Evolutionary conservation across 2,797 vertebrate genomes (phyloP).

Genomic region (Cynopterus sphinx): DNA sequence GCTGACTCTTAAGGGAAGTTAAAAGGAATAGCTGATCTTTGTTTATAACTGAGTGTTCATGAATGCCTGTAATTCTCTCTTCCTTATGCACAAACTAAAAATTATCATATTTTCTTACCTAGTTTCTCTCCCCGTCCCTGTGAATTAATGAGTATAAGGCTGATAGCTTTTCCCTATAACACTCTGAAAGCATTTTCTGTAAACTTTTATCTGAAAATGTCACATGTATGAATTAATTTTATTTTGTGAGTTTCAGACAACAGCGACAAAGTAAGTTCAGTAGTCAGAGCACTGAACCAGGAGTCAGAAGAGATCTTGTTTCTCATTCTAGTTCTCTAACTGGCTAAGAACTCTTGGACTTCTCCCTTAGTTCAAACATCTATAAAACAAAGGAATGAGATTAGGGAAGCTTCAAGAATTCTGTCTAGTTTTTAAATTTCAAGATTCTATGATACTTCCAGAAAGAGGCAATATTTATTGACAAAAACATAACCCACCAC

Average conservation of each 20-base stretch:
- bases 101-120: neutral
- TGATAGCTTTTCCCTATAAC: neutral
- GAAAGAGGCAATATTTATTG: neutral
- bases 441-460: neutral
- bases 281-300: neutral
- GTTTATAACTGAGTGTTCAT: slow-evolving; percentile 45
- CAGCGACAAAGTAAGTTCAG: neutral
- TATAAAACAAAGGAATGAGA: neutral
- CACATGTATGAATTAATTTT: neutral
- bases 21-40: neutral
- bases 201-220: slow-evolving; percentile 26
- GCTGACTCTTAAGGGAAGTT: neutral
- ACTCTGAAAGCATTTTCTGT: neutral
- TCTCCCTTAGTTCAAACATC: neutral
- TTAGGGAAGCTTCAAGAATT: neutral
- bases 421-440: neutral
- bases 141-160: neutral
- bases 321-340: neutral
- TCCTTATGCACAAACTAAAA: slow-evolving; percentile 26
- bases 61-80: slow-evolving; percentile 35
- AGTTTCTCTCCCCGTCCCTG: neutral
- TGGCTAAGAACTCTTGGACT: neutral
- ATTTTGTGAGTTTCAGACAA: slow-evolving; percentile 6
- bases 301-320: neutral
- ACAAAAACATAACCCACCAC: neutral